Evolutionary conservation across 1,140 invertebrate species (phyloP), one percentile per base, ranked within the genome.

Genomic region (Octopus bimaculoides): DNA sequence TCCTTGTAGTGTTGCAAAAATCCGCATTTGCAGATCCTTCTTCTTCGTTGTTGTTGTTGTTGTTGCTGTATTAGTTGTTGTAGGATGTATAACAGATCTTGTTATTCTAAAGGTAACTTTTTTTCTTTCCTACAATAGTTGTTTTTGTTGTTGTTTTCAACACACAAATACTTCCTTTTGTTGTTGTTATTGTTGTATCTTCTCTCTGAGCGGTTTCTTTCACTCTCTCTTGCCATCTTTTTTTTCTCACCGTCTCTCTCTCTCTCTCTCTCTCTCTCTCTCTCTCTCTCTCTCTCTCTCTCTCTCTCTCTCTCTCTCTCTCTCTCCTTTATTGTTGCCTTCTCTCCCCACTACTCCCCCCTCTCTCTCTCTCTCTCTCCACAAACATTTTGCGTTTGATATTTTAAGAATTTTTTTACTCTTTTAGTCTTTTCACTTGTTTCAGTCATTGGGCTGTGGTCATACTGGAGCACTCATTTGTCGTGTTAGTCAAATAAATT

Each of bases 211-310:
- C 26, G 4, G 1, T 20, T 8, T 61, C 56, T 26, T 61, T 6
- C 56, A 14, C 26, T 17, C 14, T 71, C 14, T 71, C 41, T 7
- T 26, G 7, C 56, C 14, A n/a, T 41, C 52, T 17, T 53, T 77
- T 77, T 17, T 78, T 80, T 52, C 17, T 61, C 26, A 26, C 17
- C 54, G 7, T 75, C 41, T n/a, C 12, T 7, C 54, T 77, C 54
- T 79, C 55, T 69, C n/a, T 77, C 73, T 66, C 81, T 77, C 69
- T 77, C 52, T 71, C 66, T 79, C 54, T 77, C 71, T 61, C 12
- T 75, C 53, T 75, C 73, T 61, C 77, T 79, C 77, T 74, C 53
- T 75, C 53, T 56, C 77, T 54, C 20, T 75, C 53, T 54, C 77
- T 75, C 77, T 26, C 54, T 69, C 75, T 69, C 75, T 53, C 75